Percentiles rank a stretch among this genome's conserved stretches.
Evolutionary conservation across 2,113 vertebrate species (phyloP).

Genomic region (Leptobrachium leishanense): DNA sequence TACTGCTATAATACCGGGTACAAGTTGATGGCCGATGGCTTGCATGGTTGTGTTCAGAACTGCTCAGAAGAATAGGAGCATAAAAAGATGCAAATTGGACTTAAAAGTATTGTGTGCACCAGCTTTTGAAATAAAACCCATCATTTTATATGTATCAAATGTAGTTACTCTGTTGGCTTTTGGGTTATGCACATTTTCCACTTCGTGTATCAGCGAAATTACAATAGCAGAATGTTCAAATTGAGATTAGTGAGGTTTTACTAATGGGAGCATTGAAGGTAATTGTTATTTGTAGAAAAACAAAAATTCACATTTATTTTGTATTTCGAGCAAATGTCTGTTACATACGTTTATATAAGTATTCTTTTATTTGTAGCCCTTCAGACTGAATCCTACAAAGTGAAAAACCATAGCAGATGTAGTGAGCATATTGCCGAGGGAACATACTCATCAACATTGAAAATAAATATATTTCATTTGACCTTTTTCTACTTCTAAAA

Average conservation of each 20-base stretch:
- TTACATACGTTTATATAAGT: background rate
- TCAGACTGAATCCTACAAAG: background rate
- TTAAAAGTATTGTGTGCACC: too few species aligned
- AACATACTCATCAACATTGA: background rate
- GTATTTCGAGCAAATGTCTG: background rate
- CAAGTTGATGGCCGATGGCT: too few species aligned
- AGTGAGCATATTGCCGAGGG: background rate
- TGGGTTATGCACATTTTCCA: background rate
- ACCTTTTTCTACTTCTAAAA: background rate
- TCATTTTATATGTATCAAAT: too few species aligned
- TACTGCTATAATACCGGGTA: too few species aligned
- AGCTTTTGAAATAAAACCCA: too few species aligned
- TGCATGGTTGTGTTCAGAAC: too few species aligned
- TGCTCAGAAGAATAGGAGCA: too few species aligned
- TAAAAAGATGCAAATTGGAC: too few species aligned
- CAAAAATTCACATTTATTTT: background rate
- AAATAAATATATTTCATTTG: background rate
- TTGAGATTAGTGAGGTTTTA: background rate
- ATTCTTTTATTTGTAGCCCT: background rate
- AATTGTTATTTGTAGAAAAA: background rate
- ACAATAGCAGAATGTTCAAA: background rate
- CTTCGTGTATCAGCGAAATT: background rate
- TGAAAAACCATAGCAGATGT: background rate
- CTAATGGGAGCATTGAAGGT: background rate
- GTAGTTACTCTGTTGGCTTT: background rate